Base-by-base conservation (phyloP, 1,140 invertebrate genomes). In the Platyura marginata region DNA sequence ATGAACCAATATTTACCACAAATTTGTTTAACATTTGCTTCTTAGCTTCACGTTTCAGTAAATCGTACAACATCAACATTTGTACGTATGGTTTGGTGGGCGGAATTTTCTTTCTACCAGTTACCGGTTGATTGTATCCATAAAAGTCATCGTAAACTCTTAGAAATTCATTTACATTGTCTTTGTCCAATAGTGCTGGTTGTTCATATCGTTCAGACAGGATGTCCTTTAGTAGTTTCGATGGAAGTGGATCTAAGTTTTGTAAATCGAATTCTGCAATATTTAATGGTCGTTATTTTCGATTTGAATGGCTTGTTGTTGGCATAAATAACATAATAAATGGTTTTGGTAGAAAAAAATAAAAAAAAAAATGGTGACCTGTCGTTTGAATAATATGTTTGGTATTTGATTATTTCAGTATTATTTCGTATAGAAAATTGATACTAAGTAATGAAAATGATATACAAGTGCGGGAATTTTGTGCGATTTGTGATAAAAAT, bases 1-100 rank as follows among this genome's bases (percentile, higher is more conserved):
- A 13, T 5, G 13, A 3, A 13, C 11, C 15, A 13, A 35, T 32
- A 35, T 19, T 32, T 42, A 46, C 44, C 37, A 56, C 53, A 32
- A 61, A 61, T 52, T 59, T 56, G 43, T 51, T 57, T 0, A 61
- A 47, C 48, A 57, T 61, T 1, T 52, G 48, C 1, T 56, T 51
- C 37, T 61, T 61, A 6, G 59, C 59, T 43, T 61, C 59, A 3
- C 59, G 55, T 44, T 61, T 61, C 0, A 61, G 45, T n/a, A 61
- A 42, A 46, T 61, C 59, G 40, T 61, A 61, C 10, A 61, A 50
- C 21, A 61, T 47, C 23, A 61, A 41, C 41, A 61, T 59, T 34
- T 59, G 56, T 4, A 61, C 59, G 41, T 61, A 61, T 0, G 59
- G 59, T 33, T 59, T 57, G 1, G 59, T 61, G 16, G 58, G 58